Evolutionary conservation across 2,888 invertebrate genomes (phyloP), one percentile per base, ranked within the genome.

Genomic region (Lochmaea capreae): DNA sequence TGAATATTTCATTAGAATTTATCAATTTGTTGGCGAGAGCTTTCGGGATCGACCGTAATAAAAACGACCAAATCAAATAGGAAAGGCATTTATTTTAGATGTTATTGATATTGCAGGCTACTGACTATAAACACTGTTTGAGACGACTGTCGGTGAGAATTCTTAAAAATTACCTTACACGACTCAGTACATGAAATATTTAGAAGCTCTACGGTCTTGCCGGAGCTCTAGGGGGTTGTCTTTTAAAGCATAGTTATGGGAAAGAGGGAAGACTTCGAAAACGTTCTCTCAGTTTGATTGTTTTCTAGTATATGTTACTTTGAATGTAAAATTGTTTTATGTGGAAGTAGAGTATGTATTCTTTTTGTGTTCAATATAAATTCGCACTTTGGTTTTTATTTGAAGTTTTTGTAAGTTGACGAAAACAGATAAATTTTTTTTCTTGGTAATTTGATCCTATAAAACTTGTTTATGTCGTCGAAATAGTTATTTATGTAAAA

Each of bases 61-160:
- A 82, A 82, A 81, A 80, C 76, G 81, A 78, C 79, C 76, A 82
- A 84, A 84, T 84, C 85, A 84, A 83, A 85, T 84, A 82, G 82
- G 80, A 77, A 80, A 80, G 79, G 80, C 84, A 84, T 85, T 82
- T 81, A 84, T 85, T 84, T 79, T 77, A 81, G 79, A 83, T 83
- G 84, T 85, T 85, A 85, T 85, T 85, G 85, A 85, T 85, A 85
- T 85, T 81, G 83, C 82, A 79, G 80, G 77, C 78, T 79, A 80
- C 79, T 81, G 84, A 82, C 82, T 82, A 80, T 85, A 85, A 85
- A 85, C 83, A 83, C 83, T 80, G 82, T 80, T 82, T 83, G 83
- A 83, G 85, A 85, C 83, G 84, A 85, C 83, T 83, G 82, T 82
- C 82, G 82, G 77, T 78, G 78, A 78, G 78, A 82, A 83, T 83